Evolutionary conservation across 2,797 vertebrate genomes (phyloP).

Genomic region (Lagodon rhomboides): DNA sequence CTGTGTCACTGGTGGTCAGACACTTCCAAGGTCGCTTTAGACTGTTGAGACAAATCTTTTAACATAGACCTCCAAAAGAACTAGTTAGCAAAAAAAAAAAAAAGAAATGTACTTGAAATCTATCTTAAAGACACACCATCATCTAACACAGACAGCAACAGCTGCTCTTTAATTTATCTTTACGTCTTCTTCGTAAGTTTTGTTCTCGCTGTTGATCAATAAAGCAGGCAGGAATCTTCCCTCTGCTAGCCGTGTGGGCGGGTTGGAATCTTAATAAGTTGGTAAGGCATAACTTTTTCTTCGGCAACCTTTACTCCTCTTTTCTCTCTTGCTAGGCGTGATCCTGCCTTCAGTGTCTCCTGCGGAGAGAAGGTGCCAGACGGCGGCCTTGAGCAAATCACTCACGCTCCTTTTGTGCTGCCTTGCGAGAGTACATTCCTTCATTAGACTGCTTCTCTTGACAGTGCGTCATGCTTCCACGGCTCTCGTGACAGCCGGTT

Average conservation of each 20-base stretch:
- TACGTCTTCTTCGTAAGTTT: background rate
- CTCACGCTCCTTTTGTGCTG: constrained; percentile 71
- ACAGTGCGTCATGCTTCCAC: constrained; percentile 77
- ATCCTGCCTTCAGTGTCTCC: constrained; percentile 62
- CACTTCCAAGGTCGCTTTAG: background rate
- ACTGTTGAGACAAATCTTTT: background rate
- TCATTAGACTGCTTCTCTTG: constrained; percentile 78
- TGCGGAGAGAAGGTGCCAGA: constrained; percentile 69
- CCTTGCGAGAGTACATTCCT: constrained; percentile 68
- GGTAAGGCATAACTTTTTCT: constrained; percentile 64
- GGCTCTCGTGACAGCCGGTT: constrained; percentile 68
- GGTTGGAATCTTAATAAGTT: constrained; percentile 65
- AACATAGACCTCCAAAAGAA: background rate
- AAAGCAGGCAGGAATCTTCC: constrained; percentile 22
- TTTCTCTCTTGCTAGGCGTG: constrained; percentile 17
- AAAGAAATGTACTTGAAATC: background rate
- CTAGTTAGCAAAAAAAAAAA: background rate
- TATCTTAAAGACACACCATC: background rate
- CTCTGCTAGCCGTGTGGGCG: constrained; percentile 42
- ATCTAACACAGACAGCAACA: background rate
- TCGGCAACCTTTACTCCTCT: constrained; percentile 30
- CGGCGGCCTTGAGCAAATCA: constrained; percentile 73
- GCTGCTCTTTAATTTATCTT: constrained; percentile 24
- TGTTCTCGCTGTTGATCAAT: constrained; percentile 47
- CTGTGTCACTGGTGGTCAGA: background rate